A percentile compares a stretch with the other conserved stretches of the same genome.
These are phyloP conservation scores for Bombus polaris DNA, from an alignment of 1,140 invertebrate genomes.

Conservation along the genomic window DNA sequence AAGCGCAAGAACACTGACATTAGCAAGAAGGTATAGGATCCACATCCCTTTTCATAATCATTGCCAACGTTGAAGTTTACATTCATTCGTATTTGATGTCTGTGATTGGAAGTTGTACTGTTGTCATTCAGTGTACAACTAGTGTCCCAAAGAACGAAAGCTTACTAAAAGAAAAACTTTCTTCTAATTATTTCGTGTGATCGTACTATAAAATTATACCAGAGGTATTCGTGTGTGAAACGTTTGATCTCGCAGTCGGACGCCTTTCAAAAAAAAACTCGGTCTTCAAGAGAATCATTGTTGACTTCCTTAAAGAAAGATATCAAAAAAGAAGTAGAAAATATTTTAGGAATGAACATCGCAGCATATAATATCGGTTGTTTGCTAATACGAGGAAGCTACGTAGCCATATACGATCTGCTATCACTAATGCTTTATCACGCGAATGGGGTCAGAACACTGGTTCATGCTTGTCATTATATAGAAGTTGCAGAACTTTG, in stretches of 20 bases:
- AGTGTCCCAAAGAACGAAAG: slow-evolving; percentile 59
- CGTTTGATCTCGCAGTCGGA: slow-evolving; percentile 40
- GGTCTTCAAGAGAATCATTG: slow-evolving; percentile 44
- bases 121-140: slow-evolving; percentile 59
- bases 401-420: slow-evolving; percentile 29
- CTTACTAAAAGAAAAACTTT: slow-evolving; percentile 44
- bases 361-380: slow-evolving; percentile 34
- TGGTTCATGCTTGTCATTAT: slow-evolving; percentile 42
- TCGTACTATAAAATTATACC: slow-evolving; percentile 18
- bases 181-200: slow-evolving; percentile 52
- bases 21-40: slow-evolving; percentile 83
- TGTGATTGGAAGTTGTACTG: slow-evolving; percentile 67
- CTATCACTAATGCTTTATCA: slow-evolving; percentile 52
- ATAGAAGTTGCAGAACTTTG: slow-evolving; percentile 48
- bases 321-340: slow-evolving; percentile 21
- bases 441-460: slow-evolving; percentile 41
- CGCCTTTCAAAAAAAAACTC: background rate
- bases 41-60: slow-evolving; percentile 80
- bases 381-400: slow-evolving; percentile 50
- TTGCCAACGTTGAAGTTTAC: slow-evolving; percentile 77
- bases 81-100: slow-evolving; percentile 66
- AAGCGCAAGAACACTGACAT: slow-evolving; percentile 83
- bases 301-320: slow-evolving; percentile 21
- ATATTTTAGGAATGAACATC: slow-evolving; percentile 30
- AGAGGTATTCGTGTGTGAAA: slow-evolving; percentile 38